A percentile compares a stretch with the other conserved stretches of the same genome.
Conservation (phyloP, 2,888 invertebrate species). For the Cephus spinipes region DNA sequence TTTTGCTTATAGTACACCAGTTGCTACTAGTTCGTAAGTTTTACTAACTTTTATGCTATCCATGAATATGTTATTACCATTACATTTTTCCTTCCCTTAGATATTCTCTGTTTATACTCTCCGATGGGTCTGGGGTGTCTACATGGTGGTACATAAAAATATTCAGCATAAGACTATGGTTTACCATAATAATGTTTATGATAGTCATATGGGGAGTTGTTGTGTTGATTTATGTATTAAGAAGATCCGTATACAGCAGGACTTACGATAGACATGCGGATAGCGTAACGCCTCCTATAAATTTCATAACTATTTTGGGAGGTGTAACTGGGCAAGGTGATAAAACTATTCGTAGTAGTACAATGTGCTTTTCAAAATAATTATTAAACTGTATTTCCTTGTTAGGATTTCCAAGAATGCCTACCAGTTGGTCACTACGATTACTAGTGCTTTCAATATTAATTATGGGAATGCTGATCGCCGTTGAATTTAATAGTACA, state of each 20-base stretch:
- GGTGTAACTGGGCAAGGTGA: constrained; percentile 51
- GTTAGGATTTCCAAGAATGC: constrained; percentile 45
- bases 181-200: constrained; percentile 32
- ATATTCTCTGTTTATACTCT: constrained; percentile 44
- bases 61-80: background rate
- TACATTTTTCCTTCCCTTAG: constrained; percentile 24
- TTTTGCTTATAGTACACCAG: constrained; percentile 37
- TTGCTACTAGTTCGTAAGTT: constrained; percentile 34
- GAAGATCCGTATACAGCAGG: constrained; percentile 28
- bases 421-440: constrained; percentile 45
- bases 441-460: constrained; percentile 41
- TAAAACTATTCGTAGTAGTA: background rate
- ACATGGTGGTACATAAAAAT: constrained; percentile 48
- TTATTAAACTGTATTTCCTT: background rate
- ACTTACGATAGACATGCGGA: constrained; percentile 37
- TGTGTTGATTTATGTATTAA: constrained; percentile 34
- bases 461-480: constrained; percentile 48
- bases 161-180: constrained; percentile 43
- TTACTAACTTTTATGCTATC: background rate
- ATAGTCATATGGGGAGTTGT: constrained; percentile 32
- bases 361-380: constrained; percentile 6
- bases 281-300: constrained; percentile 39
- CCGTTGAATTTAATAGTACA: constrained; percentile 49
- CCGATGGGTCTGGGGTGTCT: constrained; percentile 40
- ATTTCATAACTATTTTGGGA: constrained; percentile 43